These are phyloP conservation scores for Molossus molossus DNA, from an alignment of 2,797 vertebrate genomes.

Conservation along the genomic window DNA sequence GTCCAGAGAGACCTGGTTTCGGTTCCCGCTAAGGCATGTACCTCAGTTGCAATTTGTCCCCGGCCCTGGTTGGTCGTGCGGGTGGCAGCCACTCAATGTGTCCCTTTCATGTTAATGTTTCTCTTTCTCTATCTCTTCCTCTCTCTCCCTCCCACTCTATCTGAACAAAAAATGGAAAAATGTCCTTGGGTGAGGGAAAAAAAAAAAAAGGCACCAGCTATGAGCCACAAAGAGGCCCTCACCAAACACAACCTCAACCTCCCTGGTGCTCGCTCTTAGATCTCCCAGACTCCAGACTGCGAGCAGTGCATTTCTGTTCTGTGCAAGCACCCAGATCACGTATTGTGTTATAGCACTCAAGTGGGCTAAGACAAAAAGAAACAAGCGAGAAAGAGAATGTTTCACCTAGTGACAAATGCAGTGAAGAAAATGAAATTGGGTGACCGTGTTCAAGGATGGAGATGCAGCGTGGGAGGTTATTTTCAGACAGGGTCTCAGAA, in stretches of 20 bases:
- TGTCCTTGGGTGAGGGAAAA: no score
- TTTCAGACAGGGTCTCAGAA: background rate
- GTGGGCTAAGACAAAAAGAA: background rate
- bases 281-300: background rate
- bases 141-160: no score
- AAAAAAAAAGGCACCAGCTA: background rate
- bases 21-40: no score
- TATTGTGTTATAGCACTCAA: background rate
- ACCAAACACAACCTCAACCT: background rate
- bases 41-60: no score
- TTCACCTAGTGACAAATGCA: conserved; percentile 35
- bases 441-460: background rate
- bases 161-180: no score
- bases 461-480: background rate
- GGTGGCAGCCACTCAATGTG: no score
- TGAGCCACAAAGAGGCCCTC: background rate
- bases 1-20: no score
- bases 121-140: no score
- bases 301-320: background rate
- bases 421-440: conserved; percentile 15
- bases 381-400: conserved; percentile 1
- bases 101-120: no score
- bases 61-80: no score
- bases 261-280: background rate
- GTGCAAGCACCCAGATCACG: background rate